Percentiles rank a stretch among this genome's conserved stretches.
Conservation (phyloP, 2,797 vertebrate genomes). For the Tachyglossus aculeatus region DNA sequence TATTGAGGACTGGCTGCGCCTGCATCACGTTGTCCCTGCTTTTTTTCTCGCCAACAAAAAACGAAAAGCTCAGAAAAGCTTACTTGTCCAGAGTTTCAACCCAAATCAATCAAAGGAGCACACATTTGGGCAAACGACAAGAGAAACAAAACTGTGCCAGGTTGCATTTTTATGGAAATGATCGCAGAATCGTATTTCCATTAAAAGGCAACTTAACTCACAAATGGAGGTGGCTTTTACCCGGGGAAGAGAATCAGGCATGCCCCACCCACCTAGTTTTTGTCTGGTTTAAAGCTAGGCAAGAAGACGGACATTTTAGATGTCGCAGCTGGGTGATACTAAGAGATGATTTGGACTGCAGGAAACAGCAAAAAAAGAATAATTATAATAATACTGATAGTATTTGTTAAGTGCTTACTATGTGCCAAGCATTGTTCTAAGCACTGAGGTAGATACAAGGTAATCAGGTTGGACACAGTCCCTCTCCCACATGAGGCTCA, state of each 20-base stretch:
- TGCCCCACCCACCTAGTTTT: constrained; percentile 59
- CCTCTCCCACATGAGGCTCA: too few species aligned
- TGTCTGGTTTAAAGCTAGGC: constrained; percentile 46
- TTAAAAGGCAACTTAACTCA: constrained; percentile 59
- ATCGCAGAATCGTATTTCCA: constrained; percentile 64
- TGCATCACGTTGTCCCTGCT: not conserved
- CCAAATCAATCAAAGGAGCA: constrained; percentile 60
- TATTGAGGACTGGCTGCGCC: not conserved
- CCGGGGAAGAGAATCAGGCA: constrained; percentile 37
- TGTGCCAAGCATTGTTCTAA: too few species aligned
- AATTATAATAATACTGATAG: too few species aligned
- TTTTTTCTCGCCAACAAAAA: constrained; percentile 54
- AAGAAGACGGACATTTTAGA: constrained; percentile 24
- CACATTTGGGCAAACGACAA: constrained; percentile 69
- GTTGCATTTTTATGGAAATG: constrained; percentile 65
- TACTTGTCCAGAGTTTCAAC: constrained; percentile 44
- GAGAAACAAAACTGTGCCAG: constrained; percentile 61
- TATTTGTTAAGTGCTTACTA: too few species aligned
- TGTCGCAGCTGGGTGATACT: constrained; percentile 32
- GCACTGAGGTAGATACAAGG: too few species aligned
- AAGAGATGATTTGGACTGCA: not conserved
- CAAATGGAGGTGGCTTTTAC: constrained; percentile 33
- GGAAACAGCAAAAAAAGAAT: constrained; percentile 15
- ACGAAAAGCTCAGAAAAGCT: constrained; percentile 47
- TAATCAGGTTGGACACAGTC: too few species aligned